Evolutionary conservation across 2,888 invertebrate genomes (phyloP).

Genomic region (Synergus japonicus): DNA sequence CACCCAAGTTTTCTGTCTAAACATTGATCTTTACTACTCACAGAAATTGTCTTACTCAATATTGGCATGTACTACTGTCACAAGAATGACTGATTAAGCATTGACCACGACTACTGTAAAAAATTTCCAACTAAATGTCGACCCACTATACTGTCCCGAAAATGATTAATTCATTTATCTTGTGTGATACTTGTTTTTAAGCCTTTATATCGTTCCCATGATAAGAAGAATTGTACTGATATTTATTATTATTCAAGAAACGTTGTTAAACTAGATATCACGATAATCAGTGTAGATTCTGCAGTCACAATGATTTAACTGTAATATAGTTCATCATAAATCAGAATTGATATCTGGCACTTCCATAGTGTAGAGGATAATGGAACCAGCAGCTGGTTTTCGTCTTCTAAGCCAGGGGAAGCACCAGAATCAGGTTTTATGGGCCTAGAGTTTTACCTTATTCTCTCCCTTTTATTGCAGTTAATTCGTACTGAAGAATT

Average conservation of each 20-base stretch:
- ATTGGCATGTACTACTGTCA: no score
- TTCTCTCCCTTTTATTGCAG: neutral
- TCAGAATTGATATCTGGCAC: slow-evolving; percentile 3
- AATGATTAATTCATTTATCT: no score
- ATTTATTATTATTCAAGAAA: neutral
- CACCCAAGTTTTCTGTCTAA: no score
- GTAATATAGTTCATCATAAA: slow-evolving; percentile 6
- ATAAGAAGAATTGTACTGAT: neutral
- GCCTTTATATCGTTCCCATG: neutral
- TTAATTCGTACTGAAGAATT: slow-evolving; percentile 22
- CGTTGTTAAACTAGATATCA: neutral
- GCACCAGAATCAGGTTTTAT: slow-evolving; percentile 26
- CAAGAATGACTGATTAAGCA: no score
- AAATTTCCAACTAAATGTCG: no score
- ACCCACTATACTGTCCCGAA: no score
- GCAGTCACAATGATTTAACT: neutral
- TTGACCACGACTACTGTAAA: no score
- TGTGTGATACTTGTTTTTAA: neutral
- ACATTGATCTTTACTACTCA: no score
- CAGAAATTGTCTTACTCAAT: no score
- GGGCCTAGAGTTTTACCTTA: neutral
- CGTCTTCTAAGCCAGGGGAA: neutral
- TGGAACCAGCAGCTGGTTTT: slow-evolving; percentile 19
- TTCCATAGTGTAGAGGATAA: neutral
- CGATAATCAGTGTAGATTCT: neutral